These are phyloP conservation scores for Jordanella pulchra DNA, from an alignment of 2,797 vertebrate species.

Conservation along the genomic window DNA sequence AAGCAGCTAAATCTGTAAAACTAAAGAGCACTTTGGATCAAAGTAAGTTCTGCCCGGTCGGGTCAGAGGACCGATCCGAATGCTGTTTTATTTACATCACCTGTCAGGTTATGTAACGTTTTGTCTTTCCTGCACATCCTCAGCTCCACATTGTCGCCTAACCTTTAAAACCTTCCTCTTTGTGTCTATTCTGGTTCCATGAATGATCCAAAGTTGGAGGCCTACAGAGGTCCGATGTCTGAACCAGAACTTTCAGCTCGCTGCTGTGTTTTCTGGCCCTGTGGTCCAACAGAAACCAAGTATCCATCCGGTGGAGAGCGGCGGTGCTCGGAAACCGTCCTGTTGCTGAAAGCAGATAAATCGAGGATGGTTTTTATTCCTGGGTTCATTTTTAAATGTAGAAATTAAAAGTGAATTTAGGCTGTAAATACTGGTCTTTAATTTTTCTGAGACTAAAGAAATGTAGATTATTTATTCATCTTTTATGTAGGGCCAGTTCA, in stretches of 20 bases:
- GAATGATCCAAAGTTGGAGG: neutral
- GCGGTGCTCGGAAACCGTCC: neutral
- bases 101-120: too few relatives aligned
- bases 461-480: too few relatives aligned
- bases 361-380: neutral
- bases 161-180: neutral
- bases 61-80: neutral
- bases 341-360: neutral
- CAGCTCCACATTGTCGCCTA: too few relatives aligned
- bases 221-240: neutral
- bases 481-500: too few relatives aligned
- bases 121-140: too few relatives aligned
- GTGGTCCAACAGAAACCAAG: neutral
- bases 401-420: neutral
- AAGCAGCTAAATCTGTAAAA: neutral
- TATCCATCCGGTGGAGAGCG: neutral
- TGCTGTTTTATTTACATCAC: too few relatives aligned
- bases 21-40: neutral
- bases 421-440: too few relatives aligned
- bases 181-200: neutral
- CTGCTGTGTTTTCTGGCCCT: neutral
- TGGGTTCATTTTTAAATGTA: neutral
- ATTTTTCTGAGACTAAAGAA: too few relatives aligned
- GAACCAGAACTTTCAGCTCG: neutral
- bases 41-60: neutral